A percentile compares a stretch with the other conserved stretches of the same genome.
These are phyloP conservation scores for Poecilobothrus nobilitatus DNA, from an alignment of 2,888 invertebrate genomes.

Conservation along the genomic window DNA sequence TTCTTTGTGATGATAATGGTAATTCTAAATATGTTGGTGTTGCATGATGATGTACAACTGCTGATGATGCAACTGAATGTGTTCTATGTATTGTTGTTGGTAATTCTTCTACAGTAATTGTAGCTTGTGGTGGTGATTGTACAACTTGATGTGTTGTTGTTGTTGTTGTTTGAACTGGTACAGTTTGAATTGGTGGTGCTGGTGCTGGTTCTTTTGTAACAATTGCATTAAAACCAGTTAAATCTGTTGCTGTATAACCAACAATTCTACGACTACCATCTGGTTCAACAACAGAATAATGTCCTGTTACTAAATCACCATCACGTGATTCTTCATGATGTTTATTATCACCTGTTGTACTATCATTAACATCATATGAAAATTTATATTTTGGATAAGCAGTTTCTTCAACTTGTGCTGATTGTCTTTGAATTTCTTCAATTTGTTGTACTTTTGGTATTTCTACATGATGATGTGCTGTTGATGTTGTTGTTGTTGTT, in stretches of 20 bases:
- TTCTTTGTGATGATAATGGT: conserved; percentile 3
- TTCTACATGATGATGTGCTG: background rate
- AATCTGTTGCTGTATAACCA: conserved; percentile 25
- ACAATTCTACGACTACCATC: conserved; percentile 25
- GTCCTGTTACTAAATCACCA: conserved; percentile 29
- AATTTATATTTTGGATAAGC: conserved; percentile 26
- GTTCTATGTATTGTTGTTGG: conserved; percentile 2
- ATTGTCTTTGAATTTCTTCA: background rate
- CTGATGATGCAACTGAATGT: background rate
- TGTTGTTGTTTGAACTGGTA: too few species aligned
- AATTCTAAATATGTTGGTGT: background rate
- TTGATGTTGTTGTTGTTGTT: background rate
- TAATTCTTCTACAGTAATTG: background rate
- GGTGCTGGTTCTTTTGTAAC: conserved; percentile 22
- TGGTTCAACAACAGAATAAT: conserved; percentile 27
- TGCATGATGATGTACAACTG: background rate
- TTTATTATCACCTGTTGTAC: conserved; percentile 29
- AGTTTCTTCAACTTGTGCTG: background rate
- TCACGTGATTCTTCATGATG: conserved; percentile 29
- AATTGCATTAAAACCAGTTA: conserved; percentile 25
- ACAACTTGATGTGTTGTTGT: background rate
- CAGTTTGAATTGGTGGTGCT: background rate
- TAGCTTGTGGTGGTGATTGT: background rate
- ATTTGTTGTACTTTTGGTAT: background rate
- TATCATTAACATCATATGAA: conserved; percentile 29